A percentile compares a stretch with the other conserved stretches of the same genome.
Evolutionary conservation across 92 coral and sea anemone species (phyloP).

Genomic region (Hydrozoanthus gracilis): DNA sequence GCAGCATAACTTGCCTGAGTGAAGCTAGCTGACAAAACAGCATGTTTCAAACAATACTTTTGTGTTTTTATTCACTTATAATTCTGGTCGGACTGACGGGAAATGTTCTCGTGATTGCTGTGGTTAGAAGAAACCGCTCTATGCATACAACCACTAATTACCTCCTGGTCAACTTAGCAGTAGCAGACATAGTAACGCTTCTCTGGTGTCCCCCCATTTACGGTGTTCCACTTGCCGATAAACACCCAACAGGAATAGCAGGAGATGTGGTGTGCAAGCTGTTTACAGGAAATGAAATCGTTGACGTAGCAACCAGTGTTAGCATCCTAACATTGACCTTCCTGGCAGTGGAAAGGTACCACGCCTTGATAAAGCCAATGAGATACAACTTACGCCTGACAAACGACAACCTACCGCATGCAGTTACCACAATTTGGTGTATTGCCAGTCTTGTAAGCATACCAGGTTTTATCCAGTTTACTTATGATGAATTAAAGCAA

Average conservation of each 20-base stretch:
- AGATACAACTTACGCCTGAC: constrained; percentile 8
- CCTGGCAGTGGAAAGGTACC: constrained; percentile 38
- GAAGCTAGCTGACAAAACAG: too few relatives aligned
- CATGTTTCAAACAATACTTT: neutral
- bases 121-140: constrained; percentile 21
- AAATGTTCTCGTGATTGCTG: constrained; percentile 8
- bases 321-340: constrained; percentile 35
- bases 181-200: constrained; percentile 15
- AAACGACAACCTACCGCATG: constrained; percentile 7
- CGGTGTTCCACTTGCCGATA: constrained; percentile 11
- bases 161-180: constrained; percentile 25
- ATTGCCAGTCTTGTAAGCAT: constrained; percentile 6
- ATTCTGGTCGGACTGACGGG: constrained; percentile 17
- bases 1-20: too few relatives aligned
- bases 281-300: constrained; percentile 38
- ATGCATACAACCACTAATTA: constrained; percentile 39
- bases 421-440: neutral
- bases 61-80: neutral
- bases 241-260: constrained; percentile 32
- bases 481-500: constrained; percentile 1
- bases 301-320: constrained; percentile 30
- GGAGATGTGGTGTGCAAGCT: constrained; percentile 26
- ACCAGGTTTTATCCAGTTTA: constrained; percentile 30
- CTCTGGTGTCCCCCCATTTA: constrained; percentile 35
- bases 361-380: constrained; percentile 33